Percentiles rank a stretch among this genome's conserved stretches.
These are phyloP conservation scores for Byasa hedistus DNA, from an alignment of 2,888 invertebrate species.

Conservation along the genomic window DNA sequence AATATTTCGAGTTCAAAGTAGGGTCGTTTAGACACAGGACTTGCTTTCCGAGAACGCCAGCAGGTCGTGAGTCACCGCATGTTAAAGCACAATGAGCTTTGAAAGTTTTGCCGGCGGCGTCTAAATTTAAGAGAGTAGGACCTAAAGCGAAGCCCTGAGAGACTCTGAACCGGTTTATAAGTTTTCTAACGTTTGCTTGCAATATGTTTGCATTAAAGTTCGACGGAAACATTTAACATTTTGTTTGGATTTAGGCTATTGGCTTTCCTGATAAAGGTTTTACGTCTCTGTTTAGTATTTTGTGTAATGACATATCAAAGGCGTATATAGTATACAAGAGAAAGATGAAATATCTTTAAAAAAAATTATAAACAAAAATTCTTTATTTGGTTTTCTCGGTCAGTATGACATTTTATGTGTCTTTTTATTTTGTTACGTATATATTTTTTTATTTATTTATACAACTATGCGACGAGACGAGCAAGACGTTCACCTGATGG, in stretches of 20 bases:
- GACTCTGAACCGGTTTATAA: conserved; percentile 13
- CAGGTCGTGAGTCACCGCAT: conserved; percentile 22
- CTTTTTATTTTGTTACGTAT: no score
- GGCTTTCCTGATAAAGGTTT: background rate
- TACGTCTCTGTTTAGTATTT: background rate
- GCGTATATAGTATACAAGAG: no score
- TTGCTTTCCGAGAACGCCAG: conserved; percentile 24
- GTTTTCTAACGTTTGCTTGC: conserved; percentile 1
- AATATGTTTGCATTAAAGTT: conserved; percentile 1
- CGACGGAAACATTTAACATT: conserved; percentile 8
- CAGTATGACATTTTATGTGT: no score
- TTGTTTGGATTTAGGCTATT: conserved; percentile 3
- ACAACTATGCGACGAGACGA: no score
- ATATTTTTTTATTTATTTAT: no score
- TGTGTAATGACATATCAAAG: background rate
- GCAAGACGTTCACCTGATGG: no score
- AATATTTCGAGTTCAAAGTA: conserved; percentile 27
- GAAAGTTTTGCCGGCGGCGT: conserved; percentile 12
- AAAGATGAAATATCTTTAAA: no score
- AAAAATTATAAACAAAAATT: no score
- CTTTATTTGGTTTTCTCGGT: no score
- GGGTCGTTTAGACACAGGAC: conserved; percentile 24
- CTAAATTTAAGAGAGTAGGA: conserved; percentile 12
- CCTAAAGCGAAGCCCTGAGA: conserved; percentile 1
- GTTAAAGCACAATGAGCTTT: conserved; percentile 16